Conservation (phyloP, 2,113 vertebrate genomes). For the Macaca mulatta region DNA sequence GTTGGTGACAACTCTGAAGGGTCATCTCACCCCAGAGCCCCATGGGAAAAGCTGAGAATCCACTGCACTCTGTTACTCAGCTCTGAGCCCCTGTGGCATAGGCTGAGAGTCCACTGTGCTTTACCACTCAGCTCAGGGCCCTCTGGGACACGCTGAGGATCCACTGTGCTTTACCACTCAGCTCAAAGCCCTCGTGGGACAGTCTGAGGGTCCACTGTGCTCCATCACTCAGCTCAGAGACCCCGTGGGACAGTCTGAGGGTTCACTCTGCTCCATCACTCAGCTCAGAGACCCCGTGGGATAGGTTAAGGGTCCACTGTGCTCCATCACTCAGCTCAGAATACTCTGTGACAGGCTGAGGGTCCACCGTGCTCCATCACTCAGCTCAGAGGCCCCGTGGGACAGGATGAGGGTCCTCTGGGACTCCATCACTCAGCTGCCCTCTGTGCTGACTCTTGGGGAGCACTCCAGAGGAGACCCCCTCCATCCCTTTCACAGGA, state of each 20-base stretch:
- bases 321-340: too few species aligned
- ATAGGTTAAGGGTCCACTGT: too few species aligned
- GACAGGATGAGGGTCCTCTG: too few species aligned
- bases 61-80: too few species aligned
- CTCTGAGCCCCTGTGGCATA: too few species aligned
- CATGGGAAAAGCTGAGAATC: neutral
- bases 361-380: too few species aligned
- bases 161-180: accelerated
- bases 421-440: neutral
- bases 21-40: neutral
- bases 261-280: accelerated
- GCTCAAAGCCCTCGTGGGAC: accelerated
- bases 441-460: too few species aligned
- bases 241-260: accelerated
- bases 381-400: neutral
- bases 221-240: too few species aligned
- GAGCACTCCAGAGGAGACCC: neutral
- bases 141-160: accelerated
- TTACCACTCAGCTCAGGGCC: too few species aligned
- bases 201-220: too few species aligned
- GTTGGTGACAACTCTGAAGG: neutral
- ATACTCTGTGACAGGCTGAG: accelerated
- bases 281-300: too few species aligned
- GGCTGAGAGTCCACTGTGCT: too few species aligned
- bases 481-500: neutral